phyloP scores from a whole-genome alignment of 1,140 invertebrate species.

The Drosophila funebris region DNA sequence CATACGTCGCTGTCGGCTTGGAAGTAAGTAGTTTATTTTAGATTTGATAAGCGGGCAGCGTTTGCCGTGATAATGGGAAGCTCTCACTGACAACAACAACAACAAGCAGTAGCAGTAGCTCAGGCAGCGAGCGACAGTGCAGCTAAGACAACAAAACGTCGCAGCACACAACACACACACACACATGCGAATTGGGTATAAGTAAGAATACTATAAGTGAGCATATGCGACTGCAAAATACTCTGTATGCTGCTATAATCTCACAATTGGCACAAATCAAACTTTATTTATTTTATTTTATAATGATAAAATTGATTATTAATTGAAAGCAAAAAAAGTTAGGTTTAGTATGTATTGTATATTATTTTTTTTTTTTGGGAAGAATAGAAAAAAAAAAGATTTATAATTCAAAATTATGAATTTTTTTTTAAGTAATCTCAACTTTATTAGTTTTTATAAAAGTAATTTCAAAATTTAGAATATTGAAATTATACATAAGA shows the following conservation, averaged over 20 bases:
- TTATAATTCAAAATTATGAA: too few species aligned
- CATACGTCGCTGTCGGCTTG: conserved; percentile 11
- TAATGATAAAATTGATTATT: too few species aligned
- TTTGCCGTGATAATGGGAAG: conserved; percentile 38
- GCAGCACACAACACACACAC: conserved; percentile 21
- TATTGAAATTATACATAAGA: too few species aligned
- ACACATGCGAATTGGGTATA: neutral
- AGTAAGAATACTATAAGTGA: neutral
- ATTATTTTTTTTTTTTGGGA: too few species aligned
- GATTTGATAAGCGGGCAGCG: conserved; percentile 47
- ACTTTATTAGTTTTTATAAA: too few species aligned
- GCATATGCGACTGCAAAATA: neutral
- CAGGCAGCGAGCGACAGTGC: conserved; percentile 15
- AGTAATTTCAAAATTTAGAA: too few species aligned
- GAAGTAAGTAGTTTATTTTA: conserved; percentile 49
- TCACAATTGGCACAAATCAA: too few species aligned
- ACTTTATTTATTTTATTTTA: too few species aligned
- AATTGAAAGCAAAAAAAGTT: too few species aligned
- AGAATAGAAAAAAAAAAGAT: too few species aligned
- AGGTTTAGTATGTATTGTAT: too few species aligned
- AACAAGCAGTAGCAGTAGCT: neutral
- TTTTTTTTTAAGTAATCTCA: too few species aligned
- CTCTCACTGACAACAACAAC: conserved; percentile 6
- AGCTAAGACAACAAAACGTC: conserved; percentile 31
- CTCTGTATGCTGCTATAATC: neutral